Evolutionary conservation across 2,797 vertebrate species (phyloP).

Genomic region (Lindbergichthys nudifrons): DNA sequence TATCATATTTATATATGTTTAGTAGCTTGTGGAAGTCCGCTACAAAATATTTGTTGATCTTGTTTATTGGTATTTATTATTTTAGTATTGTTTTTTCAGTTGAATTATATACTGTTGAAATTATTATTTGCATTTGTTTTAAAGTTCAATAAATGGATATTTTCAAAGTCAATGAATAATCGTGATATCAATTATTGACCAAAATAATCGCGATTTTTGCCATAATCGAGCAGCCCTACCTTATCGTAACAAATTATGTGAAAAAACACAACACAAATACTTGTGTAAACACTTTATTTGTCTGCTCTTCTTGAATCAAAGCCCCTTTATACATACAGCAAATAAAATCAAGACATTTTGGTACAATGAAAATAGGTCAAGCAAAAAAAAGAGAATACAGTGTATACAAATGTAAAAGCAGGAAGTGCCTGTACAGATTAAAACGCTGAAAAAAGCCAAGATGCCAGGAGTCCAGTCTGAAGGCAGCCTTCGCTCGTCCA

Average conservation of each 20-base stretch:
- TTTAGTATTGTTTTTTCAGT: too few relatives aligned
- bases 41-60: neutral
- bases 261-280: neutral
- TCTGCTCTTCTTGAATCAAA: constrained; percentile 87
- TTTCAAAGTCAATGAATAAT: too few relatives aligned
- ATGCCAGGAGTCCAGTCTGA: constrained; percentile 71
- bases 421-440: constrained; percentile 85
- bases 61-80: neutral
- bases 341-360: constrained; percentile 87
- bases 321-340: constrained; percentile 91
- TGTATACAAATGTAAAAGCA: constrained; percentile 87
- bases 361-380: constrained; percentile 88
- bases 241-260: neutral
- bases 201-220: too few relatives aligned
- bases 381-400: constrained; percentile 88
- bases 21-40: too few relatives aligned
- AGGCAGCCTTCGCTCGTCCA: constrained; percentile 46
- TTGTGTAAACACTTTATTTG: constrained; percentile 93
- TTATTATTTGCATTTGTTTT: too few relatives aligned
- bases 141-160: too few relatives aligned
- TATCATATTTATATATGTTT: too few relatives aligned
- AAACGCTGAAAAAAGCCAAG: constrained; percentile 86
- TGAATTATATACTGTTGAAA: too few relatives aligned
- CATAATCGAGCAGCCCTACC: too few relatives aligned
- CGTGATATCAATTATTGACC: too few relatives aligned